These are phyloP conservation scores for Todus mexicanus DNA, from an alignment of 2,797 vertebrate genomes.

Conservation along the genomic window DNA sequence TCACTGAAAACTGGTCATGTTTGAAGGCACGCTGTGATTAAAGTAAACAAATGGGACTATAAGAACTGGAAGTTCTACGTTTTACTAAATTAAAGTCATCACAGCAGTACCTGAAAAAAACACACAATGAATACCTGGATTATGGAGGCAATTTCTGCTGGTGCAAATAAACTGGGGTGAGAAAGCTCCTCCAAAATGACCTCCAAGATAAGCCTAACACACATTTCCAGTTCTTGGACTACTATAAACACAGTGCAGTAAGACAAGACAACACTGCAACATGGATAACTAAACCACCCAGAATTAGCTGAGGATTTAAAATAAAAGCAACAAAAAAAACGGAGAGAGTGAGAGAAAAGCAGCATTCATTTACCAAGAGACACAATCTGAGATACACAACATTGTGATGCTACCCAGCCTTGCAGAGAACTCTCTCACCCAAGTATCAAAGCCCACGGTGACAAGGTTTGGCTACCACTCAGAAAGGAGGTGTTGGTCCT, in stretches of 20 bases:
- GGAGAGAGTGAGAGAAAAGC: not conserved
- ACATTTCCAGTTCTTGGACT: slow-evolving; percentile 12
- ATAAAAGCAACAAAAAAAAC: not conserved
- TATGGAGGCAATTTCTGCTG: slow-evolving; percentile 10
- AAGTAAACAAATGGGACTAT: not conserved
- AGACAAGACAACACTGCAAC: not conserved
- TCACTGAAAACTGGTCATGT: not conserved
- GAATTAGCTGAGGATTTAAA: not conserved
- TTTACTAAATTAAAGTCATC: too few relatives aligned
- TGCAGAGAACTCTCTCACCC: not conserved
- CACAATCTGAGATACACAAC: not conserved
- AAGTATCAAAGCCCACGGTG: fast-evolving
- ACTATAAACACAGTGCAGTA: not conserved
- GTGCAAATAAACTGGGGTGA: not conserved
- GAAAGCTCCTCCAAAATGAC: not conserved
- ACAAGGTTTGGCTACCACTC: not conserved
- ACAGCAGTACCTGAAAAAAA: not conserved
- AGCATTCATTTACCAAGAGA: not conserved
- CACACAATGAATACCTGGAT: not conserved
- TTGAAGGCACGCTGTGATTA: not conserved
- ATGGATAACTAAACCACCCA: not conserved
- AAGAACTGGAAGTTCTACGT: not conserved
- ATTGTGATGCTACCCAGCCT: not conserved
- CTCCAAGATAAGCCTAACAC: not conserved
- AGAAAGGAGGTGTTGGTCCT: not conserved